Evolutionary conservation across 2,888 invertebrate species (phyloP).

Genomic region (Leucophenga maculata): DNA sequence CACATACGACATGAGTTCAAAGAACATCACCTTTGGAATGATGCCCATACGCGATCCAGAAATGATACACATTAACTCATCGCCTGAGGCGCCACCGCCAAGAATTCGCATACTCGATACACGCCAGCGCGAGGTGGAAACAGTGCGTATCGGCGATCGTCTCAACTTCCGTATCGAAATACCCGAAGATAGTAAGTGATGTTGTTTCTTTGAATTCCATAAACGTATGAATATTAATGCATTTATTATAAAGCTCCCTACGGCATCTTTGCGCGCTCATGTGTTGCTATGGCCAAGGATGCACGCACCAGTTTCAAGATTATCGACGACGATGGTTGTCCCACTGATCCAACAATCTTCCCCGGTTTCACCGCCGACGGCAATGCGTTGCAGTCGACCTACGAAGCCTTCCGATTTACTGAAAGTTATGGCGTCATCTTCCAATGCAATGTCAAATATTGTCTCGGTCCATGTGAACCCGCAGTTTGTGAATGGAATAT

Average conservation of each 20-base stretch:
- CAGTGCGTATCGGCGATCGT: constrained; percentile 94
- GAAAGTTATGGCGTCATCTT: constrained; percentile 97
- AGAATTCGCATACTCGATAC: constrained; percentile 92
- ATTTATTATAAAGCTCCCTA: constrained; percentile 82
- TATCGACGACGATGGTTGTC: constrained; percentile 95
- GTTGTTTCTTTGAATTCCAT: not conserved
- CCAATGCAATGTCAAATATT: constrained; percentile 97
- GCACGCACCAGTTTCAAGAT: constrained; percentile 96
- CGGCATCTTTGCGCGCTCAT: constrained; percentile 95
- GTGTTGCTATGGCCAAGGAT: constrained; percentile 97
- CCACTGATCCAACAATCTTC: constrained; percentile 93
- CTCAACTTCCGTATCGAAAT: constrained; percentile 96
- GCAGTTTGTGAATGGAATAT: constrained; percentile 93
- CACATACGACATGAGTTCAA: constrained; percentile 96
- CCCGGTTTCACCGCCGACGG: constrained; percentile 93
- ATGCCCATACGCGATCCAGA: constrained; percentile 97
- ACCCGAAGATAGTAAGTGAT: constrained; percentile 91
- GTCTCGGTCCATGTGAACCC: constrained; percentile 94
- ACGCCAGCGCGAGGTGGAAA: constrained; percentile 90
- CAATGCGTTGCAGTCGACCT: constrained; percentile 90
- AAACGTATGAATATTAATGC: not conserved
- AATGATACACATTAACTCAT: constrained; percentile 95
- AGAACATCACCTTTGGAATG: constrained; percentile 97
- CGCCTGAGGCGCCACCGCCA: constrained; percentile 94
- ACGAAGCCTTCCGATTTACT: constrained; percentile 95